Evolutionary conservation across 2,888 invertebrate genomes (phyloP), one percentile per base, ranked within the genome.

Genomic region (Cryptosula pallasiana): DNA sequence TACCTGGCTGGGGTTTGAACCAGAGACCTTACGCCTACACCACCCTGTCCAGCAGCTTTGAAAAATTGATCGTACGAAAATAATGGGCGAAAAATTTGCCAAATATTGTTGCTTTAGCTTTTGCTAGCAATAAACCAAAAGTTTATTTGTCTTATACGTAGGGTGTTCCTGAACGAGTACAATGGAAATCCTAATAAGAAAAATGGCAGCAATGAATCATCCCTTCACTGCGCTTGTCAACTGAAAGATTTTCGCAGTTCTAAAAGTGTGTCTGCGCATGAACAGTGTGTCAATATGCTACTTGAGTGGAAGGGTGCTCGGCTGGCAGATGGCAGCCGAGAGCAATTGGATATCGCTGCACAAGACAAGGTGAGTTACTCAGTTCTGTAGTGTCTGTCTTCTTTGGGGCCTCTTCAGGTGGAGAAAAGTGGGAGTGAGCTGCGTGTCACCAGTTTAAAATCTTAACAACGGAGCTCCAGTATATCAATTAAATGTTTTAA

Each of bases 161-260:
- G 90, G 78, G 88, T 89, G 74, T 90, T 90, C 80, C 83, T 90
- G 34, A 87, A 87, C 79, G 89, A 90, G 75, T 84, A 89, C 72
- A 88, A 88, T 36, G 90, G 90, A 9, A 90, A 90, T 82, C 90
- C 90, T 27, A 90, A 90, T 82, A 90, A 90, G 82, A 88, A 87
- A 74, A 90, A 90, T 81, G 87, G 86, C 25, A 83, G 86, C 69
- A 89, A 90, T 78, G 89, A 90, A 80, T 89, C 89, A 0, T 87
- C 88, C 9, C 82, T 90, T 73, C 90, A 90, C 80, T 86, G 88
- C 76, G 88, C 89, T 36, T 90, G 90, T 78, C 63, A 34, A 32
- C 27, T 32, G 86, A 87, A 71, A 71, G 16, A 72, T 35, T 0
- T 72, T 57, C 23, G 72, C 71, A 32, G 16, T 32, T 9, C 23